Evolutionary conservation across 2,797 vertebrate genomes (phyloP).

Genomic region (Momotus momota): DNA sequence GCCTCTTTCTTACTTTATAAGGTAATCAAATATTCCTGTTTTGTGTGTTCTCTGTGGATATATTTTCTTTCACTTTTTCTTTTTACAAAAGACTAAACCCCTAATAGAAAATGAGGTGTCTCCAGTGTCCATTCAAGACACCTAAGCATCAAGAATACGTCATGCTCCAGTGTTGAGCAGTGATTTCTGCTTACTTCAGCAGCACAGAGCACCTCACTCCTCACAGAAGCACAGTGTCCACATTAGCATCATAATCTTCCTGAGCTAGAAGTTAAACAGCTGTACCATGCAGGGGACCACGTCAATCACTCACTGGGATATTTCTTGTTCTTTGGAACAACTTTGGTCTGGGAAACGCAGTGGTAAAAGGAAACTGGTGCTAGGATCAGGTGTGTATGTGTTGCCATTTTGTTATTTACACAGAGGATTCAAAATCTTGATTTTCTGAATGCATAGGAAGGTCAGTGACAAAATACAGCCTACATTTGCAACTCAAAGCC

Average conservation of each 20-base stretch:
- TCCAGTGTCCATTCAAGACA: background rate
- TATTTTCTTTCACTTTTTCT: background rate
- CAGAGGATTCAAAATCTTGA: background rate
- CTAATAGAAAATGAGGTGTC: background rate
- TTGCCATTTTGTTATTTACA: background rate
- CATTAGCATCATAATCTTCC: background rate
- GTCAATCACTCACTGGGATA: fast-evolving
- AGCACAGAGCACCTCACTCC: fast-evolving
- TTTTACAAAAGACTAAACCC: background rate
- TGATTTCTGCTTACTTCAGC: background rate
- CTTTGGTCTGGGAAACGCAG: background rate
- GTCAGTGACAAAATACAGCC: background rate
- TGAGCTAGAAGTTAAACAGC: background rate
- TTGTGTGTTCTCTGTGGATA: background rate
- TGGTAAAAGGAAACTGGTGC: background rate
- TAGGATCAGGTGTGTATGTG: background rate
- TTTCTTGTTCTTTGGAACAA: background rate
- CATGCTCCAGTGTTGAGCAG: fast-evolving
- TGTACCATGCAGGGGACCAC: background rate
- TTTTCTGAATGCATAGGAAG: background rate
- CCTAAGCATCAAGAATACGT: fast-evolving
- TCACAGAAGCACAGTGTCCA: background rate
- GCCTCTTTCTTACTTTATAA: background rate
- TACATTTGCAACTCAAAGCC: background rate
- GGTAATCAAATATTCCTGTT: background rate